Conservation (phyloP, 2,113 vertebrate species). For the Pteropus alecto region DNA sequence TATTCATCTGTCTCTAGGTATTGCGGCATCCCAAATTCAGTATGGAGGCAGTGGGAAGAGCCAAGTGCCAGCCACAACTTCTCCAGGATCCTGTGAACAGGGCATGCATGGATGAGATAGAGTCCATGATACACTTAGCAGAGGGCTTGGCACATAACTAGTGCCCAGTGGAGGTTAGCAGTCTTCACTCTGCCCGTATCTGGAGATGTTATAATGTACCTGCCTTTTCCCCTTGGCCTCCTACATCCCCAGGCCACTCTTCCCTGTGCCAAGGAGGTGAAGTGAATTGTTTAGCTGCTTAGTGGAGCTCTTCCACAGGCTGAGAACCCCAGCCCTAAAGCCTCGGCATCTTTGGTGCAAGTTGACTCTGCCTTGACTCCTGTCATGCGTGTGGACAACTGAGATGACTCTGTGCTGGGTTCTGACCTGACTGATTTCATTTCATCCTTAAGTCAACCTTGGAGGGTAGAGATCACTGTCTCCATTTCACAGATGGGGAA, state of each 20-base stretch:
- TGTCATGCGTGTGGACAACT: neutral
- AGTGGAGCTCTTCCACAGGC: neutral
- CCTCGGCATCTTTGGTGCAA: neutral
- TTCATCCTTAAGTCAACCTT: neutral
- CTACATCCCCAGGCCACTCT: neutral
- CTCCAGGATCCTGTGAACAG: neutral
- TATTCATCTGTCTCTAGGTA: neutral
- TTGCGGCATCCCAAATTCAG: neutral
- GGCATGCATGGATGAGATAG: neutral
- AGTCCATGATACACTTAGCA: neutral
- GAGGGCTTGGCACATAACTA: neutral
- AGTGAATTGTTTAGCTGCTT: neutral
- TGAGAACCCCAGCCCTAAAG: neutral
- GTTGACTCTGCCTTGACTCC: neutral
- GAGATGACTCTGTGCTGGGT: neutral
- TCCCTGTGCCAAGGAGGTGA: neutral
- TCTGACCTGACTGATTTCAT: neutral
- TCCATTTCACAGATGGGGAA: neutral
- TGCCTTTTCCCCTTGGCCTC: neutral
- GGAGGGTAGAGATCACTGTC: neutral
- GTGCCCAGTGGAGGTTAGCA: neutral
- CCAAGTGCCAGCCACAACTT: no score
- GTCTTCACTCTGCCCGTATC: rapidly evolving
- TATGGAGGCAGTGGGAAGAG: neutral
- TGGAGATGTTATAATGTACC: neutral